Percentiles rank a stretch among this genome's conserved stretches.
Conservation (phyloP, 2,113 vertebrate genomes). For the Athene noctua region DNA sequence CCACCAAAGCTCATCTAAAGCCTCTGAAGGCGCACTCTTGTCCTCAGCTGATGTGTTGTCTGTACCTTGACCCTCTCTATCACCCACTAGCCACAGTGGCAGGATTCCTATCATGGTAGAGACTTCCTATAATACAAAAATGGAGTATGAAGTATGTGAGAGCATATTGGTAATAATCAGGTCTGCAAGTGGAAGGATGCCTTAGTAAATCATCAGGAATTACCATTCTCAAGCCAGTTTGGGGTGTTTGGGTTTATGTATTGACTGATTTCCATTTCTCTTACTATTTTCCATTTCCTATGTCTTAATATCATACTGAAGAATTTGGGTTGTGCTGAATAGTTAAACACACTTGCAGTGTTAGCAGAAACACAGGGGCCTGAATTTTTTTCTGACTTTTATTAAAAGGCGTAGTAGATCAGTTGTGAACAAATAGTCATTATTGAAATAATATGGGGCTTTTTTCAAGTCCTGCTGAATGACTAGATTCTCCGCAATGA, state of each 20-base stretch:
- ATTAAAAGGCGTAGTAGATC: background rate
- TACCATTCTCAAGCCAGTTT: background rate
- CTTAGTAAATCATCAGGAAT: background rate
- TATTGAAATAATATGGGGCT: background rate
- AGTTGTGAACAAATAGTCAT: background rate
- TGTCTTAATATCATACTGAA: background rate
- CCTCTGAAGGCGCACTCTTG: background rate
- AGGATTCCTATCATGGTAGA: background rate
- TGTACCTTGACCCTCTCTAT: background rate
- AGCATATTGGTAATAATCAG: background rate
- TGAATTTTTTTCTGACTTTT: background rate
- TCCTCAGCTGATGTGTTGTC: background rate
- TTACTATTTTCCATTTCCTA: background rate
- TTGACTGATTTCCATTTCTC: background rate
- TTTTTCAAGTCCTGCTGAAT: background rate
- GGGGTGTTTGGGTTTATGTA: background rate
- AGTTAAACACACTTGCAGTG: background rate
- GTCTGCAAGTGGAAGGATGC: background rate
- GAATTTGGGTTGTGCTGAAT: background rate
- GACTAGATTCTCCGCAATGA: background rate
- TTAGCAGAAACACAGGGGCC: background rate
- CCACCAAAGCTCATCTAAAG: background rate
- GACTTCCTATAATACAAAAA: background rate
- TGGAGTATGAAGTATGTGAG: background rate
- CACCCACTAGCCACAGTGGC: background rate